Evolutionary conservation across 2,113 vertebrate species (phyloP).

Genomic region (Crotalus tigris): DNA sequence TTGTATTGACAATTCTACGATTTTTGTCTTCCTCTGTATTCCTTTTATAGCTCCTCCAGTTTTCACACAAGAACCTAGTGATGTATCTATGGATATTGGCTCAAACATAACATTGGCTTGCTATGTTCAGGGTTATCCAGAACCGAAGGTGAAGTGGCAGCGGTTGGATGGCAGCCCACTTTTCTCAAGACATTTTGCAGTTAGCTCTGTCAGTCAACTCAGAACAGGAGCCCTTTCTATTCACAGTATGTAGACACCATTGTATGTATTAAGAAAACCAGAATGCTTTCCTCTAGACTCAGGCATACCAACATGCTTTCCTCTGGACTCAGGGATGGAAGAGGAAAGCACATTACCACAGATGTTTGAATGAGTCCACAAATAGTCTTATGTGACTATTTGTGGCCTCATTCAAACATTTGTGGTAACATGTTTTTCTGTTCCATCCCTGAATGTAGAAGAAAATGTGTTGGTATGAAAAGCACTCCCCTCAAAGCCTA

Average conservation of each 20-base stretch:
- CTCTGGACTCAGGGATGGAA: too few relatives aligned
- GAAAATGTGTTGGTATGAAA: not conserved
- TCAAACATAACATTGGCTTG: conserved; percentile 84
- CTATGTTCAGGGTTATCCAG: conserved; percentile 81
- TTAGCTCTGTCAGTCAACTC: conserved; percentile 76
- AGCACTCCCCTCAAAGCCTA: not conserved
- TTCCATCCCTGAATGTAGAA: not conserved
- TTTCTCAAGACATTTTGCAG: conserved; percentile 69
- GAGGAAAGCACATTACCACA: too few relatives aligned
- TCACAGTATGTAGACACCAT: conserved; percentile 72
- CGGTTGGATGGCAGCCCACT: conserved; percentile 73
- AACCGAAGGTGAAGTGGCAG: conserved; percentile 84
- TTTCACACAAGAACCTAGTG: conserved; percentile 80
- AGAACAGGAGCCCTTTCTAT: conserved; percentile 79
- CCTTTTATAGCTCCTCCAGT: conserved; percentile 77
- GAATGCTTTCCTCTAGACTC: too few relatives aligned
- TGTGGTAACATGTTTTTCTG: not conserved
- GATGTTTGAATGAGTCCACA: too few relatives aligned
- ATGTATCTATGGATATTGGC: conserved; percentile 82
- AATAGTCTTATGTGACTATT: not conserved
- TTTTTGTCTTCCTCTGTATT: not conserved
- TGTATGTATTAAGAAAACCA: not conserved
- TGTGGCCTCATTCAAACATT: not conserved
- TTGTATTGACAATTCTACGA: not conserved
- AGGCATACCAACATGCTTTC: too few relatives aligned